Conservation (phyloP, 2,797 vertebrate genomes). For the Enteromius unitaeniatus region DNA sequence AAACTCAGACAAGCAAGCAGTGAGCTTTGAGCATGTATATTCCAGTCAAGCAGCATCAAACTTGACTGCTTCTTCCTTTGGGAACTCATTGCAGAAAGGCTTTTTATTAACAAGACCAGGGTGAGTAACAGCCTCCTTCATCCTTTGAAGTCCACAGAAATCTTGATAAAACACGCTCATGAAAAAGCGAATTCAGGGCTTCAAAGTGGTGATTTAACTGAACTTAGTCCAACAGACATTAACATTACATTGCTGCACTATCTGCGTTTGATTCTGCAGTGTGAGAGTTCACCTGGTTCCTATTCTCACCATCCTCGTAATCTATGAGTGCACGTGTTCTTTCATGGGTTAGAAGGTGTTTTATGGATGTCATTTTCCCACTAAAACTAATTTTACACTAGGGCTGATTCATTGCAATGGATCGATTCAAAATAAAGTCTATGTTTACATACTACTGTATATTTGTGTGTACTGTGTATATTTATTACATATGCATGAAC, state of each 20-base stretch:
- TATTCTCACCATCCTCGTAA: conserved; percentile 6
- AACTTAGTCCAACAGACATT: conserved; percentile 37
- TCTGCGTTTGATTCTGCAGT: background rate
- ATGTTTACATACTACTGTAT: background rate
- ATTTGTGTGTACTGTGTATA: background rate
- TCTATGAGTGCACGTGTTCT: conserved; percentile 4
- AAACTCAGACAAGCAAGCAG: background rate
- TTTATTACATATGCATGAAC: background rate
- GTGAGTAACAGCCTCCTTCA: conserved; percentile 24
- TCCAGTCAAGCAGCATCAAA: conserved; percentile 36
- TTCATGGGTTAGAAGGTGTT: background rate
- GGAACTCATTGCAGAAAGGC: conserved; percentile 44
- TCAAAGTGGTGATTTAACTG: conserved; percentile 41
- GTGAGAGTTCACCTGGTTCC: conserved; percentile 35
- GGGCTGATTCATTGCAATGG: background rate
- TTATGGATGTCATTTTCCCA: background rate
- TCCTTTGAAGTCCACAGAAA: conserved; percentile 53
- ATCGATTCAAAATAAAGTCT: background rate
- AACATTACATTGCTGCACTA: conserved; percentile 9
- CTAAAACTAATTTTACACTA: background rate
- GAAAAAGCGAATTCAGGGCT: conserved; percentile 39
- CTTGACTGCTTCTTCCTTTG: conserved; percentile 37
- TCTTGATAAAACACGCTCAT: conserved; percentile 21
- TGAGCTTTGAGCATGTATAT: conserved; percentile 10
- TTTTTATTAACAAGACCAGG: conserved; percentile 51